These are phyloP conservation scores for Bilobella aurantiaca DNA, from an alignment of 1,140 invertebrate genomes.

Conservation along the genomic window DNA sequence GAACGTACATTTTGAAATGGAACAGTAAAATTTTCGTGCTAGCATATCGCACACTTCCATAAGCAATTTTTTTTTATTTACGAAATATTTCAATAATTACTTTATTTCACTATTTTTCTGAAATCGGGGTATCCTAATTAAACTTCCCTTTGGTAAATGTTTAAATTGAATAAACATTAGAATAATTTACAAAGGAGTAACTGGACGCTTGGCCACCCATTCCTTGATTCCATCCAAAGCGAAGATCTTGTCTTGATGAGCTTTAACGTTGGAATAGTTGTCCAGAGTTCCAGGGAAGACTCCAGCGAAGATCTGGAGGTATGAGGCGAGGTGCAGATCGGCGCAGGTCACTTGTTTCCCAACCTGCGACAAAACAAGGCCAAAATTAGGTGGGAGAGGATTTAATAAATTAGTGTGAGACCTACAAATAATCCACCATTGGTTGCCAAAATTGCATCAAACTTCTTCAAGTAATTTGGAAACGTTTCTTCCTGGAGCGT, in stretches of 20 bases:
- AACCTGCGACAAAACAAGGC: neutral
- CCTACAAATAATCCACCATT: neutral
- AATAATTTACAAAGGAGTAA: neutral
- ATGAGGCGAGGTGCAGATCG: constrained; percentile 10
- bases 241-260: neutral
- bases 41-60: no score
- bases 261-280: neutral
- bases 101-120: no score
- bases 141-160: no score
- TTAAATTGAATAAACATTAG: no score
- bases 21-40: no score
- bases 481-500: constrained; percentile 4
- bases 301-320: constrained; percentile 18
- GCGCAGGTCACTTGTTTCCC: constrained; percentile 19
- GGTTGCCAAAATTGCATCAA: constrained; percentile 1
- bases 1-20: no score
- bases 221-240: neutral
- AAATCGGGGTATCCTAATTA: no score
- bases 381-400: neutral
- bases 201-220: neutral
- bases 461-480: constrained; percentile 4
- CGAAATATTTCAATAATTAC: no score
- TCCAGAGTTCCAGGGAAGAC: constrained; percentile 21
- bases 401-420: neutral
- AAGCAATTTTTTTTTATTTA: no score